phyloP scores from a whole-genome alignment of 1,140 invertebrate species.

The Drosophila eugracilis region DNA sequence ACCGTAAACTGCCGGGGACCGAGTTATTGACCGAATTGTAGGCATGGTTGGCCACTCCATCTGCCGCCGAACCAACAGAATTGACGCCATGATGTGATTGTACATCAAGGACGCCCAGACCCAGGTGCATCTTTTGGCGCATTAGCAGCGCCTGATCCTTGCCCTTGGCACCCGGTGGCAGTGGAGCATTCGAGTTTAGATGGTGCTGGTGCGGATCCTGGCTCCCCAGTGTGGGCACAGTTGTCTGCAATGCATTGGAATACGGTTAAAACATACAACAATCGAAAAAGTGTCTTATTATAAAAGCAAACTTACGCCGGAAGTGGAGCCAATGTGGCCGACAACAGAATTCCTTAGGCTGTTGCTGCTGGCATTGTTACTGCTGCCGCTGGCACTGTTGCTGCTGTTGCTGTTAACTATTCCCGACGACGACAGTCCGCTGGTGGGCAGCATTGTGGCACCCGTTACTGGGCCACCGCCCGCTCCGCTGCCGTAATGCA shows the following conservation, averaged over 20 bases:
- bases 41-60: slow-evolving; percentile 63
- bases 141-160: slow-evolving; percentile 85
- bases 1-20: slow-evolving; percentile 76
- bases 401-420: slow-evolving; percentile 44
- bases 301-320: slow-evolving; percentile 50
- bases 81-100: slow-evolving; percentile 41
- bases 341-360: slow-evolving; percentile 70
- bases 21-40: slow-evolving; percentile 70
- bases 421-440: slow-evolving; percentile 66
- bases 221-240: slow-evolving; percentile 69
- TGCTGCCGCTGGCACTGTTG: slow-evolving; percentile 24
- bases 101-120: slow-evolving; percentile 47
- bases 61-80: slow-evolving; percentile 17
- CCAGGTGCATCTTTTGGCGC: slow-evolving; percentile 73
- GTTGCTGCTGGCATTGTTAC: slow-evolving; percentile 21
- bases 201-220: slow-evolving; percentile 76
- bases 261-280: too few species aligned
- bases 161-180: slow-evolving; percentile 84
- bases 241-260: slow-evolving; percentile 38
- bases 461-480: slow-evolving; percentile 72
- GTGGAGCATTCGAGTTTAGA: slow-evolving; percentile 86
- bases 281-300: too few species aligned
- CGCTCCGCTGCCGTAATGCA: slow-evolving; percentile 48
- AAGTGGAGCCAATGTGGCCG: slow-evolving; percentile 76
- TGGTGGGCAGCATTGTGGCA: slow-evolving; percentile 81